These are phyloP conservation scores for Lates calcarifer DNA, from an alignment of 2,113 vertebrate species.

Conservation along the genomic window DNA sequence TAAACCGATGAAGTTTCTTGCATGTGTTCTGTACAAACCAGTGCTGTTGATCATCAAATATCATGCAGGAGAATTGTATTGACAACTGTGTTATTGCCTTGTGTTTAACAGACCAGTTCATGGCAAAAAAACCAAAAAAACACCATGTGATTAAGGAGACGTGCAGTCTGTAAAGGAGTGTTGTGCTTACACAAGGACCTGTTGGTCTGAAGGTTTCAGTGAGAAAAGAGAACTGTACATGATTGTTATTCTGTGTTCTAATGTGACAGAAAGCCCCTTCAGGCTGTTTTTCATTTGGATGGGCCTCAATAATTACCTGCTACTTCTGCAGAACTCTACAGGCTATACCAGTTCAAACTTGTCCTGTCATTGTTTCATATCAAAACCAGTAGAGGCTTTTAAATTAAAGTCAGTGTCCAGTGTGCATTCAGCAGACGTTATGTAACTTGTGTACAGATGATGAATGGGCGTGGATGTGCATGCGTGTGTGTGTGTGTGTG, in stretches of 20 bases:
- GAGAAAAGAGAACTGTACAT: background rate
- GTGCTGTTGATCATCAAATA: background rate
- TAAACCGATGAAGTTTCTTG: background rate
- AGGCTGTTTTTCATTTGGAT: background rate
- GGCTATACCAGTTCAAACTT: constrained; percentile 25
- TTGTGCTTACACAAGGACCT: constrained; percentile 6
- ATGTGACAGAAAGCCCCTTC: background rate
- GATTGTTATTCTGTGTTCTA: background rate
- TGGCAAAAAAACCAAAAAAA: no score
- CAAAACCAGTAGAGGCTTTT: background rate
- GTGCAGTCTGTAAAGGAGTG: background rate
- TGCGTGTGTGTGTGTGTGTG: background rate
- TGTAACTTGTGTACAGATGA: background rate
- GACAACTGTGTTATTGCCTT: background rate
- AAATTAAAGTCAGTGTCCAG: background rate
- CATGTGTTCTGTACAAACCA: background rate
- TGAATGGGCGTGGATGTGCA: background rate
- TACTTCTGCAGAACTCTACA: background rate
- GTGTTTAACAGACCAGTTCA: background rate
- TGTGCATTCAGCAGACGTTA: background rate
- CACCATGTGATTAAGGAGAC: background rate
- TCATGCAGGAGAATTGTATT: background rate
- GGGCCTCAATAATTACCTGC: background rate
- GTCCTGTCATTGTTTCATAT: constrained; percentile 5
- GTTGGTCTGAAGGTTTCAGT: background rate